Percentiles rank a stretch among this genome's conserved stretches.
These are phyloP conservation scores for Archocentrus centrarchus DNA, from an alignment of 2,113 vertebrate genomes.

Conservation along the genomic window DNA sequence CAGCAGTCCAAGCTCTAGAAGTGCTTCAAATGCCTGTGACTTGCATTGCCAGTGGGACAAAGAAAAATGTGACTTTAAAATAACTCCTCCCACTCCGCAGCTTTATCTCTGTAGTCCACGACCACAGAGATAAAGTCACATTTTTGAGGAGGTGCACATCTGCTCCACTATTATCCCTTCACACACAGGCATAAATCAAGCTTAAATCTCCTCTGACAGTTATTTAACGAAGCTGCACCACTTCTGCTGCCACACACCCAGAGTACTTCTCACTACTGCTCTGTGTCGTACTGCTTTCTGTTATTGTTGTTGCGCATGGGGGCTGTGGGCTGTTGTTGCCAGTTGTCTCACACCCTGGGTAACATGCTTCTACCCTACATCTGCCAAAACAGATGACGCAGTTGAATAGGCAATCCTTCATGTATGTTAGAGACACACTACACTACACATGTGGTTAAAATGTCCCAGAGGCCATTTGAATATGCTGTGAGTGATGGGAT, in stretches of 20 bases:
- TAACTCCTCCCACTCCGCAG: background rate
- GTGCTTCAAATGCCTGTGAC: background rate
- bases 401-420: background rate
- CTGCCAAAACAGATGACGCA: constrained; percentile 11
- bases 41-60: background rate
- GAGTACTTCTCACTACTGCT: background rate
- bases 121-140: background rate
- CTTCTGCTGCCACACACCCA: background rate
- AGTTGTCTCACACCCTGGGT: background rate
- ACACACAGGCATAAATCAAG: constrained; percentile 6
- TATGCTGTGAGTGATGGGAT: background rate
- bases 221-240: background rate
- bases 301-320: background rate
- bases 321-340: background rate
- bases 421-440: background rate
- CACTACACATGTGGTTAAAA: background rate
- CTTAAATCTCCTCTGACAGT: constrained; percentile 2
- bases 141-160: background rate
- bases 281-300: background rate
- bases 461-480: background rate
- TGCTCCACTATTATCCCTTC: background rate
- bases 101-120: background rate
- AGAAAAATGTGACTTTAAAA: background rate
- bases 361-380: constrained; percentile 1
- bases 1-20: background rate